Percentiles rank a stretch among this genome's conserved stretches.
Conservation (phyloP, 2,888 invertebrate species). For the Hanleya hanleyi region DNA sequence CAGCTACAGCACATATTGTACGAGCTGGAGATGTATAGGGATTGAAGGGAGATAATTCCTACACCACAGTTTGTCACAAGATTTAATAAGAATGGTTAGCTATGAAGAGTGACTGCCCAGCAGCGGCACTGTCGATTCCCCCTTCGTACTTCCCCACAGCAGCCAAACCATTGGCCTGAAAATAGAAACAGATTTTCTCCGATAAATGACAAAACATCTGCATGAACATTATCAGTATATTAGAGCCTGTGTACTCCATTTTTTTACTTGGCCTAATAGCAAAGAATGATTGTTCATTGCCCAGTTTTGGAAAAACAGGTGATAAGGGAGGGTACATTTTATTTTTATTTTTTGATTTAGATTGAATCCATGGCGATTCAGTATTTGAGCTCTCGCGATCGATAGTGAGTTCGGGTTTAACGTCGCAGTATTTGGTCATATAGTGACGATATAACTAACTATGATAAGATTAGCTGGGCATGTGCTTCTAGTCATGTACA, state of each 20-base stretch:
- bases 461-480: too few relatives aligned
- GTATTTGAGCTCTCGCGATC: too few relatives aligned
- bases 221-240: neutral
- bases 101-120: slow-evolving; percentile 90
- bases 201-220: neutral
- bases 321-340: neutral
- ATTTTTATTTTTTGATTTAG: too few relatives aligned
- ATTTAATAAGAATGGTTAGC: slow-evolving; percentile 97
- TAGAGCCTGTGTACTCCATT: too few relatives aligned
- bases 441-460: too few relatives aligned
- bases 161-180: slow-evolving; percentile 92
- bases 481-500: too few relatives aligned
- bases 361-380: too few relatives aligned
- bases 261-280: neutral
- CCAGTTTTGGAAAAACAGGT: neutral
- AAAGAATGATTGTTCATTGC: neutral
- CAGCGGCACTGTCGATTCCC: slow-evolving; percentile 89
- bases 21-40: too few relatives aligned
- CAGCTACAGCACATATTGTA: too few relatives aligned
- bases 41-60: too few relatives aligned
- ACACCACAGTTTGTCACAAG: neutral
- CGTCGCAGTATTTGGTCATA: too few relatives aligned
- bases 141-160: slow-evolving; percentile 94
- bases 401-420: too few relatives aligned
- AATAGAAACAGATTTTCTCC: slow-evolving; percentile 46